Evolutionary conservation across 2,113 vertebrate genomes (phyloP).

Genomic region (Tenebrosternarchus preto): DNA sequence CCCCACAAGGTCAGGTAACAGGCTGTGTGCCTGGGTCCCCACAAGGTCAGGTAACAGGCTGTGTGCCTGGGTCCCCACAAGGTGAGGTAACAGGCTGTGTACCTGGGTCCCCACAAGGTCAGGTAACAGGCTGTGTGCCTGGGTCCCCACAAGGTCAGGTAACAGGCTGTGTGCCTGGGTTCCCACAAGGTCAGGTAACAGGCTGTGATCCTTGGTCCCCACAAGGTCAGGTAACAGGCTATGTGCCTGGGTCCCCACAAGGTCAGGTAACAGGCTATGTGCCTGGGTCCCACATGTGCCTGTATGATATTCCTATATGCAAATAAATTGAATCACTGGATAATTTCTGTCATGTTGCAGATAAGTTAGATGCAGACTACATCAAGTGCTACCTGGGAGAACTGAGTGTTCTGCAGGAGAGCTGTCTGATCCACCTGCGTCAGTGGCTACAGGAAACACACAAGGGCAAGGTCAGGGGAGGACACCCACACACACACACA

Average conservation of each 20-base stretch:
- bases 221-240: too few species aligned
- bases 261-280: constrained; percentile 41
- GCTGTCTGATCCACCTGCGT: constrained; percentile 91
- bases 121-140: not conserved
- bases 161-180: too few species aligned
- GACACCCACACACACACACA: not conserved
- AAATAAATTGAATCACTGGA: not conserved
- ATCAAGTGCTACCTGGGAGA: constrained; percentile 94
- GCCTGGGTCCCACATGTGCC: too few species aligned
- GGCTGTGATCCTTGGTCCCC: too few species aligned
- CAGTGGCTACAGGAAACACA: constrained; percentile 95
- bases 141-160: too few species aligned
- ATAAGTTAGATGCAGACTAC: constrained; percentile 95
- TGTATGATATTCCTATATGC: too few species aligned
- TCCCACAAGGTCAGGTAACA: constrained; percentile 71
- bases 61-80: too few species aligned
- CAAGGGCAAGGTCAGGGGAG: constrained; percentile 88
- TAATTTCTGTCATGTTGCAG: constrained; percentile 64
- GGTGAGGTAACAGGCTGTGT: too few species aligned
- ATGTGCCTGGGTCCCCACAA: constrained; percentile 78
- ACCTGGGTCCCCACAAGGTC: constrained; percentile 81
- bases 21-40: constrained; percentile 76
- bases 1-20: too few species aligned
- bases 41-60: constrained; percentile 71
- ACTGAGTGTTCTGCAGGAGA: constrained; percentile 93